Percentiles rank a stretch among this genome's conserved stretches.
These are phyloP conservation scores for Venustoraphidia nigricollis DNA, from an alignment of 2,888 invertebrate species.

Conservation along the genomic window DNA sequence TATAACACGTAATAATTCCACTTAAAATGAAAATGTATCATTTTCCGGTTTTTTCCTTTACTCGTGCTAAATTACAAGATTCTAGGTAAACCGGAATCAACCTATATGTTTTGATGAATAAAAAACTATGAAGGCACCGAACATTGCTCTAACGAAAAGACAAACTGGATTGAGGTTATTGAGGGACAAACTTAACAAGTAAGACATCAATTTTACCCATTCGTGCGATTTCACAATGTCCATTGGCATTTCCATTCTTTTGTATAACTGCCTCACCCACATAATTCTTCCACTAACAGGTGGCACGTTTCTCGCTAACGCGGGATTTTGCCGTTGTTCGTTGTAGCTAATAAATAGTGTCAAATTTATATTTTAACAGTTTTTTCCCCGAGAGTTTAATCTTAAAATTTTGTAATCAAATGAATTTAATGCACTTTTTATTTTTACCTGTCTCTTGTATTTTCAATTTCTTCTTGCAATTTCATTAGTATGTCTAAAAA, in stretches of 20 bases:
- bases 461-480: constrained; percentile 52
- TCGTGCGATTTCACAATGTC: constrained; percentile 32
- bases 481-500: constrained; percentile 53
- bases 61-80: too few species aligned
- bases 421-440: not conserved
- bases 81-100: too few species aligned
- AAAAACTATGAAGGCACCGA: too few species aligned
- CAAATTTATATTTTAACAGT: not conserved
- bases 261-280: constrained; percentile 69
- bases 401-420: not conserved
- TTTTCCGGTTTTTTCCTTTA: too few species aligned
- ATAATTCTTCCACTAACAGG: constrained; percentile 66
- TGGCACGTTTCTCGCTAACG: constrained; percentile 58
- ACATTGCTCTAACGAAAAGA: too few species aligned
- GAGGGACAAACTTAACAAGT: not conserved
- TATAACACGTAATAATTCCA: too few species aligned
- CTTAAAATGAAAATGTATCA: too few species aligned
- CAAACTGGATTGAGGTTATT: constrained; percentile 11
- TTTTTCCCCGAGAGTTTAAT: too few species aligned
- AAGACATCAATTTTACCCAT: constrained; percentile 14
- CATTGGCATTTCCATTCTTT: constrained; percentile 62
- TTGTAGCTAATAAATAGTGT: constrained; percentile 42
- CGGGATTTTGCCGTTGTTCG: constrained; percentile 57
- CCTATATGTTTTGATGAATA: too few species aligned
- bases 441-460: constrained; percentile 44